These are phyloP conservation scores for Phaetusa simplex DNA, from an alignment of 2,113 vertebrate species.

Conservation along the genomic window DNA sequence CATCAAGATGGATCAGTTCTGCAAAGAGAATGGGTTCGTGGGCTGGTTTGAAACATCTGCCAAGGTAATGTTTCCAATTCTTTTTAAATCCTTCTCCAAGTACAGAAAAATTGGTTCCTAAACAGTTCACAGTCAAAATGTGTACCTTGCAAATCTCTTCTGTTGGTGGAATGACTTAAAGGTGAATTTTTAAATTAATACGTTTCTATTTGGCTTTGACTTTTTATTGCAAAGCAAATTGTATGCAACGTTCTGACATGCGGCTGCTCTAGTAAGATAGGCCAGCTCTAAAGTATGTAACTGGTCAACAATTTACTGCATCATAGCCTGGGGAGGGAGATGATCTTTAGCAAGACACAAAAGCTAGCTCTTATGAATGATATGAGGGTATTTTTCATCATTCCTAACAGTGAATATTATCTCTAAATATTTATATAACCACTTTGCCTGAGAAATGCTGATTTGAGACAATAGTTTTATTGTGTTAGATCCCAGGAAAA, in stretches of 20 bases:
- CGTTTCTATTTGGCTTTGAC: neutral
- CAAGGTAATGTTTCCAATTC: constrained; percentile 72
- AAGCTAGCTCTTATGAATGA: neutral
- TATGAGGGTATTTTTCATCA: neutral
- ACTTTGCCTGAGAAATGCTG: neutral
- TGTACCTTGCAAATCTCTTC: neutral
- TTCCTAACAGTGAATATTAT: neutral
- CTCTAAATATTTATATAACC: neutral
- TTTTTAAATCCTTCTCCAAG: neutral
- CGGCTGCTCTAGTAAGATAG: neutral
- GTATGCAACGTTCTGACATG: neutral
- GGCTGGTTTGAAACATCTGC: constrained; percentile 86
- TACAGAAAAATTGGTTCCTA: neutral
- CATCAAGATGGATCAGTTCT: constrained; percentile 86
- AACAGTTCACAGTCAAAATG: neutral
- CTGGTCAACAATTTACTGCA: accelerated
- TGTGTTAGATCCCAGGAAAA: neutral
- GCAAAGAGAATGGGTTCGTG: constrained; percentile 82
- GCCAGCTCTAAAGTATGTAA: neutral
- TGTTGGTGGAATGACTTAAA: neutral
- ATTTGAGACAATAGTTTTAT: neutral
- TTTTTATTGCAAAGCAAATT: neutral
- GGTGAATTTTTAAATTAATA: neutral
- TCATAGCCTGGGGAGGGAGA: neutral
- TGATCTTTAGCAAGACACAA: neutral